Base-by-base conservation (phyloP, 2,888 invertebrate genomes). In the Cerceris rybyensis region DNA sequence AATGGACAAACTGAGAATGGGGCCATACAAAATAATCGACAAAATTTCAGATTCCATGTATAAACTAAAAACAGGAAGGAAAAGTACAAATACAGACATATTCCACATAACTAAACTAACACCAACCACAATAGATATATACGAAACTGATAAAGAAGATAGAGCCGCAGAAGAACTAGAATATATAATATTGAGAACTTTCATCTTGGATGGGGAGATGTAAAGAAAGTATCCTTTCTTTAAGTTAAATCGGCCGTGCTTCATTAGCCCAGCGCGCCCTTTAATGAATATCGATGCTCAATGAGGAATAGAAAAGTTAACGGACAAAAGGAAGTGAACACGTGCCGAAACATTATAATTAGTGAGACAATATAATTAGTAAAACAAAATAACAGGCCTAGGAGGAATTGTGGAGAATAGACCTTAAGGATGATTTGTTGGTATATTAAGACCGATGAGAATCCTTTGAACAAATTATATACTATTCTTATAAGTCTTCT, bases 31-130 rank as follows among this genome's bases (percentile, higher is more conserved):
- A 65, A 55, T 65, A 54, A 42, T 54, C 2, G 54, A 43, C 1
- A 65, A 65, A 42, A 52, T 65, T 8, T 65, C 43, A 16, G 13
- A 65, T 7, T 65, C 65, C 7, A 43, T 65, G 16, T 55, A 46
- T 11, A 46, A 46, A 46, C 11, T 5, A 11, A 46, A 46, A 46
- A 46, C 46, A 11, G 46, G 46, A 5, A 46, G 46, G 46, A 46
- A 46, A 46, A 46, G 11, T 1, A 11, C 46, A 11, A 5, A 8
- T 11, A 46, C 8, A 8, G 46, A 11, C 6, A 11, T 46, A 46
- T 8, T 46, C 6, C 46, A 46, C 46, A 5, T 46, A 46, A 46
- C 9, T 11, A 46, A 46, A 46, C 11, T 46, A 46, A 11, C 46
- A 46, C 46, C 46, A 46, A 46, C 11, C 11, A 11, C 8, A 46